phyloP scores from a whole-genome alignment of 2,797 vertebrate species.

The Selene dorsalis region DNA sequence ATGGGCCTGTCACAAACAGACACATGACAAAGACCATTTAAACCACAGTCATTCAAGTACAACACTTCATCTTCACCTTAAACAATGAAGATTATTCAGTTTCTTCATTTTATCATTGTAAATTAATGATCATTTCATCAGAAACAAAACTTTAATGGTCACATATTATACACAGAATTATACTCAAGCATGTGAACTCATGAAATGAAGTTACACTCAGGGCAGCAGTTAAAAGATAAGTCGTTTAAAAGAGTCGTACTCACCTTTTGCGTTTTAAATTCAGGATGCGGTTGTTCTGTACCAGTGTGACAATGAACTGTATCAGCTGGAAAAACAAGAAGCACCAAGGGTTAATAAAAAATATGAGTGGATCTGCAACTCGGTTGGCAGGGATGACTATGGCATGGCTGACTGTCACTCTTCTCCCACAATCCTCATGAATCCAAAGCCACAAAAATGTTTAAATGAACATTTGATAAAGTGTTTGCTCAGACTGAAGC shows the following conservation, averaged over 20 bases:
- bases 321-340: constrained; percentile 86
- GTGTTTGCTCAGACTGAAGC: background rate
- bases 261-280: constrained; percentile 97
- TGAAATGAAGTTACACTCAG: background rate
- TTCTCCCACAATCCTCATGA: background rate
- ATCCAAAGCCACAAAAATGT: background rate
- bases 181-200: background rate
- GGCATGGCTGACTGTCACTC: background rate
- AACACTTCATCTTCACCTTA: background rate
- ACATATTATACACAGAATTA: background rate
- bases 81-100: background rate
- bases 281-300: constrained; percentile 94
- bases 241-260: constrained; percentile 21
- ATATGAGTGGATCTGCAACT: background rate
- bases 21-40: background rate
- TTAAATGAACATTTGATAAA: background rate
- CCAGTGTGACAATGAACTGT: constrained; percentile 96
- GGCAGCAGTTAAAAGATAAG: background rate
- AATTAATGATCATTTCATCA: background rate
- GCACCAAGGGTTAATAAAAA: background rate
- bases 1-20: constrained; percentile 83
- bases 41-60: background rate
- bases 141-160: background rate
- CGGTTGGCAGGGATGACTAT: background rate
- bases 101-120: background rate